Conservation (phyloP, 2,797 vertebrate species). For the Hipposideros larvatus region DNA sequence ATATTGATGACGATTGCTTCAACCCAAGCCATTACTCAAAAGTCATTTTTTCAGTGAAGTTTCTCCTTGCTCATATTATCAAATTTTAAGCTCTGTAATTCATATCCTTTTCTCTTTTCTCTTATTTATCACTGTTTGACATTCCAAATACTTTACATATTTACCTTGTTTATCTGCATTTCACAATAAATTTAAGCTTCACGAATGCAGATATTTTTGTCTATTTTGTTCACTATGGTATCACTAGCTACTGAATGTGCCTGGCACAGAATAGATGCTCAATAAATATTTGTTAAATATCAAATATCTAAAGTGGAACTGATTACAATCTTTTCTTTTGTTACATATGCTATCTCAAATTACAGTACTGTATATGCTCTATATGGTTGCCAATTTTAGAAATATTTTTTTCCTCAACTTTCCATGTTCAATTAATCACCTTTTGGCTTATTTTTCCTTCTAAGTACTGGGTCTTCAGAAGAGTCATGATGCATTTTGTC, state of each 20-base stretch:
- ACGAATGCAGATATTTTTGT: neutral
- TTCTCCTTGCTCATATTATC: neutral
- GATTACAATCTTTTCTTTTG: neutral
- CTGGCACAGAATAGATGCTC: neutral
- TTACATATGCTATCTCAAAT: neutral
- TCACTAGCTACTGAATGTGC: neutral
- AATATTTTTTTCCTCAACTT: neutral
- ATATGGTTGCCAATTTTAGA: neutral
- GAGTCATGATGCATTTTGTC: no score
- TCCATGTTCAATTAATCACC: neutral
- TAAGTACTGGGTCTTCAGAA: neutral
- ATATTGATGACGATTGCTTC: neutral
- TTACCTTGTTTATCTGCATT: neutral
- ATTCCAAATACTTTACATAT: neutral
- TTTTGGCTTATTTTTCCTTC: neutral
- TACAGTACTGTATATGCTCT: neutral
- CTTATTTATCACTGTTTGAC: neutral
- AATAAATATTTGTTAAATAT: constrained; percentile 26
- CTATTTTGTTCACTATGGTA: neutral
- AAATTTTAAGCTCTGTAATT: neutral
- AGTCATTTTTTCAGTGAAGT: neutral
- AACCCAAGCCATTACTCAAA: neutral
- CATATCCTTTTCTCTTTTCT: neutral
- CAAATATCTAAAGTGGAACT: neutral
- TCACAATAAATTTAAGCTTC: neutral